A percentile compares a stretch with the other conserved stretches of the same genome.
Evolutionary conservation across 1,140 invertebrate species (phyloP).

Genomic region (Anoplophora glabripennis): DNA sequence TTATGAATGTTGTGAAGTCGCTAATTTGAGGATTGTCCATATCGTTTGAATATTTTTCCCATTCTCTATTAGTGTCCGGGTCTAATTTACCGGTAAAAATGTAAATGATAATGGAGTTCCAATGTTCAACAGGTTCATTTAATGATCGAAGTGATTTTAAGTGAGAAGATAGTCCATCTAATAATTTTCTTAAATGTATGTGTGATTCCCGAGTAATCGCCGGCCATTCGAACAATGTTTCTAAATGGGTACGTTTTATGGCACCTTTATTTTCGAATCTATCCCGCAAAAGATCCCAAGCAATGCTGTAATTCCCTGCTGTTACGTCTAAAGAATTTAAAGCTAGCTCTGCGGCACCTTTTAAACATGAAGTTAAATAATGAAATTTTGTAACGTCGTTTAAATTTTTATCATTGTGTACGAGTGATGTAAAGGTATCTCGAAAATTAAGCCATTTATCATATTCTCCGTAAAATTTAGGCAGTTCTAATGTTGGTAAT

Average conservation of each 20-base stretch:
- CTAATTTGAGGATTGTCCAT: too few species aligned
- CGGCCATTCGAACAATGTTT: conserved; percentile 18
- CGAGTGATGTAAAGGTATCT: conserved; percentile 8
- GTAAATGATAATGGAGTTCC: too few species aligned
- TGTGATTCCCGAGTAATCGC: conserved; percentile 20
- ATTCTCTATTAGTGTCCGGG: too few species aligned
- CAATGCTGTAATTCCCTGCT: conserved; percentile 2
- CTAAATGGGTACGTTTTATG: background rate
- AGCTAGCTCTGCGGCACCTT: conserved; percentile 1
- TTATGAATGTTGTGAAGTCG: too few species aligned
- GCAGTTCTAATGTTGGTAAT: conserved; percentile 11
- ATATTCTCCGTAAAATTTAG: conserved; percentile 16
- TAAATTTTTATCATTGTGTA: background rate
- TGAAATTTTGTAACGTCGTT: conserved; percentile 11
- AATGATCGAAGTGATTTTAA: too few species aligned
- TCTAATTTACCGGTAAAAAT: too few species aligned
- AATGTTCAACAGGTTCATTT: too few species aligned
- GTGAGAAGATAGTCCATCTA: too few species aligned
- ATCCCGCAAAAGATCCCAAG: conserved; percentile 9
- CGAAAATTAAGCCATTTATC: conserved; percentile 11
- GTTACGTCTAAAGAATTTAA: conserved; percentile 9
- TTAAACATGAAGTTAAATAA: conserved; percentile 4
- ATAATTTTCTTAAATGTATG: conserved; percentile 13
- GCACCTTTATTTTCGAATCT: conserved; percentile 7
- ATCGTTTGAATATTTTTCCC: too few species aligned